Evolutionary conservation across 2,888 invertebrate genomes (phyloP), one percentile per base, ranked within the genome.

Genomic region (Drosophila heteroneura): DNA sequence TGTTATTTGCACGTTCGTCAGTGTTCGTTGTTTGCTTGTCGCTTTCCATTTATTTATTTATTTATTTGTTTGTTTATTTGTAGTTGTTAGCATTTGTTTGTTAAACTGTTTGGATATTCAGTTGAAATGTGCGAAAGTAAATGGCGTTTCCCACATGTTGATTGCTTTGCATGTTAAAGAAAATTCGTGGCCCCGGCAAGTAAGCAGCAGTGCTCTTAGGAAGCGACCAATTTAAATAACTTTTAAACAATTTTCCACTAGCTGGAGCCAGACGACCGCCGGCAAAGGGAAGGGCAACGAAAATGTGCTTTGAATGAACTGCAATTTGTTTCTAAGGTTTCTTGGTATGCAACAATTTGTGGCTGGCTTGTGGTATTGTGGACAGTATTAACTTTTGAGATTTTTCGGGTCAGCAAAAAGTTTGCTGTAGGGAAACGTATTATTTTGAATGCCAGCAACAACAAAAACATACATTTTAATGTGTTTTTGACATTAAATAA

Each of bases 51-150:
- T 77, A 60, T 73, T 70, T 73, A 63, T 73, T 79, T 69, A 71
- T 74, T 79, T 79, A 59, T 73, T 65, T 81, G 65, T 71, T 80
- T 74, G 68, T 71, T 82, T 76, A 76, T 81, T 81, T 81, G 79
- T 74, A 78, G 82, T 80, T 79, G 82, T 78, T 78, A 63, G 89
- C 82, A 76, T 85, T 82, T 85, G 76, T 85, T 83, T 88, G 81
- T 83, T 79, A 82, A 81, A 73, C 86, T 86, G 81, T 85, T 85
- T 87, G 80, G 74, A 69, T 88, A 85, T 83, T 88, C 84, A 83
- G 88, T 83, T 68, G 86, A 73, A 76, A 83, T 81, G 75, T 68
- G 60, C 49, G 28, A 41, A 79, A 57, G 41, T 56, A 61, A 68
- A 69, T 39, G 66, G 49, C 56, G 47, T 63, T 53, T 7, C 30